These are phyloP conservation scores for Hydractinia echinata DNA, from an alignment of 30 jellyfish, hydroid and myxozoan species.

Conservation along the genomic window DNA sequence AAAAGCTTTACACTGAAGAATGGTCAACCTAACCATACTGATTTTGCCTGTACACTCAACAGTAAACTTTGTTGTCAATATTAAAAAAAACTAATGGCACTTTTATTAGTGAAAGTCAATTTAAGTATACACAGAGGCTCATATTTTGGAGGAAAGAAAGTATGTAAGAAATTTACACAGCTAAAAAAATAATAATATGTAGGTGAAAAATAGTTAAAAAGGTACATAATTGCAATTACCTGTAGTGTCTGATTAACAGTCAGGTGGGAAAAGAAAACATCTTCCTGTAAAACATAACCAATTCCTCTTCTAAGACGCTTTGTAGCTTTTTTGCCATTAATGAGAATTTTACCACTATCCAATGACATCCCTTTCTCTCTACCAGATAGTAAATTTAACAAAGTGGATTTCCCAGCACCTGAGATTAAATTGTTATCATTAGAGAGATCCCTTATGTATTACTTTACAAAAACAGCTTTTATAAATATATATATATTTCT, in stretches of 20 bases:
- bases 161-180: background rate
- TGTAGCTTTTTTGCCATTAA: conserved; percentile 27
- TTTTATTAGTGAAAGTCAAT: too few relatives aligned
- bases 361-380: conserved; percentile 22
- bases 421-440: background rate
- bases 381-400: conserved; percentile 34
- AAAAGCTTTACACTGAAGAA: too few relatives aligned
- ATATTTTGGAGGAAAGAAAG: background rate
- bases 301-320: conserved; percentile 34
- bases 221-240: background rate
- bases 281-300: conserved; percentile 68
- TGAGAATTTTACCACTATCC: conserved; percentile 16
- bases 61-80: too few relatives aligned
- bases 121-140: too few relatives aligned
- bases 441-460: background rate
- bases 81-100: too few relatives aligned
- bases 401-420: conserved; percentile 40
- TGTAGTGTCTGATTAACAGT: conserved; percentile 28
- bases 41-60: too few relatives aligned
- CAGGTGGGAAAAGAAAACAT: conserved; percentile 55
- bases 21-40: too few relatives aligned
- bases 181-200: background rate
- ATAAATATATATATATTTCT: background rate
- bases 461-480: background rate
- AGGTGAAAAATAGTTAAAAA: too few relatives aligned